Evolutionary conservation across 2,888 invertebrate species (phyloP), one percentile per base, ranked within the genome.

Genomic region (Drosophila longiperda): DNA sequence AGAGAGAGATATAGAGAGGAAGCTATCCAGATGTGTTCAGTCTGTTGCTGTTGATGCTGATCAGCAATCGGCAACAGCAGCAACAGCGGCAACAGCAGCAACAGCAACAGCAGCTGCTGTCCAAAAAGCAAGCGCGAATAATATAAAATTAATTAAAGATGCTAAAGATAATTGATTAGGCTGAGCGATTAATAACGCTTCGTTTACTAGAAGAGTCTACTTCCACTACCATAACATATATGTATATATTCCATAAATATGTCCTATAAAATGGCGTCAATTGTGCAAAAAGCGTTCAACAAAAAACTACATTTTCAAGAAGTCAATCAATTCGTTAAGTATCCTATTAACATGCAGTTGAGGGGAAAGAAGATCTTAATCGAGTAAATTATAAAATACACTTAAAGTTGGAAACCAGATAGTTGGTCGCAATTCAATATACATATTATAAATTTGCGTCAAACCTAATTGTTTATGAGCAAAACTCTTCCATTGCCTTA

Each of bases 61-160:
- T 83, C 83, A 83, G 59, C 72, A 66, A 54, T 82, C 83, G 74
- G 53, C 63, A 64, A 32, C 45, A 33, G 1, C 82, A 82, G 52
- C 70, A 64, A 38, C 78, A 29, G 29, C 29, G 6, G 5, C 29
- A 29, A 0, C 79, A 70, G 36, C 66, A 62, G 11, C 59, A 50
- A 29, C 48, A 34, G 57, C 42, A 45, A 59, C 57, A 60, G 79
- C 81, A 61, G 82, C 68, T 80, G 87, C 75, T 78, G 69, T 71
- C 75, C 74, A 66, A 80, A 73, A 73, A 82, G 66, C 70, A 53
- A 73, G 73, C 58, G 83, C 80, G 89, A 88, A 88, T 90, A 90
- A 90, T 90, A 92, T 91, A 92, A 92, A 93, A 93, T 93, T 93
- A 93, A 93, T 93, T 93, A 93, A 93, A 93, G 93, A 93, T 93